phyloP scores from a whole-genome alignment of 2,888 invertebrate genomes.

The Catocala fraxini region DNA sequence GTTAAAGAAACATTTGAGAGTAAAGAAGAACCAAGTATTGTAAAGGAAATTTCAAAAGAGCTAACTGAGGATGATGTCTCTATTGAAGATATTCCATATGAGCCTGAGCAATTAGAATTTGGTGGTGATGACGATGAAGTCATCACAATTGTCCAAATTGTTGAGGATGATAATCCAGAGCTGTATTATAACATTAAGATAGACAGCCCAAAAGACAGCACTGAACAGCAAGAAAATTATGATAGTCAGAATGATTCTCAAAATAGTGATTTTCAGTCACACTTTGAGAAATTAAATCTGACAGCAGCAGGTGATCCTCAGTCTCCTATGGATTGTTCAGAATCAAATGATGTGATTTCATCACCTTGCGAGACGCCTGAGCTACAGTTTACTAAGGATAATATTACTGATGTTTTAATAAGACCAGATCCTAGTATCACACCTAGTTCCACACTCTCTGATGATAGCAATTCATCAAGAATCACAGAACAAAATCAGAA shows the following conservation, averaged over 20 bases:
- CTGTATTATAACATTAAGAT: conserved; percentile 78
- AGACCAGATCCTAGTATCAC: conserved; percentile 82
- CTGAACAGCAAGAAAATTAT: conserved; percentile 41
- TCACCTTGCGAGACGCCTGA: conserved; percentile 70
- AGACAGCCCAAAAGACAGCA: conserved; percentile 67
- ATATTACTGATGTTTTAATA: conserved; percentile 55
- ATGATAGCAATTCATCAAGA: conserved; percentile 82
- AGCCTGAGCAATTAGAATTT: conserved; percentile 70
- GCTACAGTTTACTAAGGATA: conserved; percentile 63
- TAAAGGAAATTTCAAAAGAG: conserved; percentile 34
- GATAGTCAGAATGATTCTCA: conserved; percentile 50
- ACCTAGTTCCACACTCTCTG: conserved; percentile 80
- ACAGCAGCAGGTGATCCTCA: conserved; percentile 52
- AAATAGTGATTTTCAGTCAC: conserved; percentile 73
- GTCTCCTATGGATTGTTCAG: conserved; percentile 68
- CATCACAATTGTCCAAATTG: conserved; percentile 83
- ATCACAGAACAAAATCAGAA: conserved; percentile 70
- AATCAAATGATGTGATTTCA: conserved; percentile 58
- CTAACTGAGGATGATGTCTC: conserved; percentile 40
- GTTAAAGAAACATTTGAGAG: conserved; percentile 29
- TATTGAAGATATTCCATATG: conserved; percentile 62
- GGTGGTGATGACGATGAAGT: conserved; percentile 81
- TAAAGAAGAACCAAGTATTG: conserved; percentile 26
- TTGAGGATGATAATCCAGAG: conserved; percentile 82
- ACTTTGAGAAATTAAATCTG: conserved; percentile 78